A percentile compares a stretch with the other conserved stretches of the same genome.
Conservation (phyloP, 2,797 vertebrate genomes). For the Sebastes melanostomus region DNA sequence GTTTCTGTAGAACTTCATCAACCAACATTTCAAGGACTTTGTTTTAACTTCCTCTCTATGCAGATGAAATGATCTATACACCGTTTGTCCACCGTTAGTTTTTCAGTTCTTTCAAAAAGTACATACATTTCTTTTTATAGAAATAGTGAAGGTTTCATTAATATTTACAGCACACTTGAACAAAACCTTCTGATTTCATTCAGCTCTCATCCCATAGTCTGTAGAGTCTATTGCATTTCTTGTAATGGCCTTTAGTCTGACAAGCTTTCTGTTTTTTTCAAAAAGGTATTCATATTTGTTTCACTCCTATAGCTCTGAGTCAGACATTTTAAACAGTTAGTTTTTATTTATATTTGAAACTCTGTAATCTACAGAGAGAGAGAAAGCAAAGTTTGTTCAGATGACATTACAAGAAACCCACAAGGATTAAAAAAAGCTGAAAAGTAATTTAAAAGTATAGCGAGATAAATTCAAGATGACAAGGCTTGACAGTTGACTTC, state of each 20-base stretch:
- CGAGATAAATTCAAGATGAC: slow-evolving; percentile 27
- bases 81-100: neutral
- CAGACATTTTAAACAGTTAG: neutral
- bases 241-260: slow-evolving; percentile 3
- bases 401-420: neutral
- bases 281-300: neutral
- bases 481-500: slow-evolving; percentile 18
- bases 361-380: neutral
- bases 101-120: neutral
- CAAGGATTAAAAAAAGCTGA: neutral
- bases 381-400: neutral
- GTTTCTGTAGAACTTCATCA: neutral
- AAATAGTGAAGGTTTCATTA: neutral
- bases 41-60: neutral
- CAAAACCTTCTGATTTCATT: neutral
- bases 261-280: neutral
- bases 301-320: neutral
- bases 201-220: neutral
- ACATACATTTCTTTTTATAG: neutral
- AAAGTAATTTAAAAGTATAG: neutral
- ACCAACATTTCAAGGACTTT: neutral
- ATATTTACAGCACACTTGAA: neutral
- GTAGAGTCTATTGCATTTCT: neutral
- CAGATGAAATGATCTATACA: neutral
- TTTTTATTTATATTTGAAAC: neutral